Base-by-base conservation (phyloP, 2,888 invertebrate species). In the Chrysolina oricalcia region DNA sequence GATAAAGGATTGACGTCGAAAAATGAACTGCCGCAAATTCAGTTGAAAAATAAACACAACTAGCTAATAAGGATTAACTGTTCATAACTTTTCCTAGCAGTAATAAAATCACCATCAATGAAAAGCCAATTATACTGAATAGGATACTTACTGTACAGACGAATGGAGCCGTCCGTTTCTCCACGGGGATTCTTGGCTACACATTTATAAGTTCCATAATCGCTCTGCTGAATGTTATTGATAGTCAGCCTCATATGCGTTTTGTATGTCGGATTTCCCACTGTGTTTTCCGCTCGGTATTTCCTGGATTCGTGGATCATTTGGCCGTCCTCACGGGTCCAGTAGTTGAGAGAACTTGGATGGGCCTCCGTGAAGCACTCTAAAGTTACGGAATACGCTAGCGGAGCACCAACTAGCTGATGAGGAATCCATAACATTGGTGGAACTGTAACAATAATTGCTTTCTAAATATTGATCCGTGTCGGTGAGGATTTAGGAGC, bases 391-490 rank as follows among this genome's bases (percentile, higher is more conserved):
- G 94, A 94, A 88, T 94, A 95, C 78, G 94, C 94, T 74, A 95
- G 90, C 0, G 96, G 96, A 17, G 95, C 95, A 40, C 96, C 96
- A 48, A 97, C 96, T 80, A 97, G 90, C 88, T 97, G 97, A 89
- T 97, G 95, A 6, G 96, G 96, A 85, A 97, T 96, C 94, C 94
- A 96, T 73, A 97, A 91, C 96, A 96, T 96, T 10, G 97, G 97
- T 0, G 97, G 95, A 90, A 97, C 97, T 97, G 81, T 13, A 84
- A 84, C 65, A 77, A 76, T 63, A 72, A 75, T 59, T 50, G 27
- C 15, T 65, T 48, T 62, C 41, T 48, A 56, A 72, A 59, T n/a
- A 66, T 66, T 46, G 43, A 48, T 66, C 23, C 15, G 21, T 17
- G 19, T 21, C 10, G n/a, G 8, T 46, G 21, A 27, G 27, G n/a